A percentile compares a stretch with the other conserved stretches of the same genome.
Conservation (phyloP, 1,140 invertebrate genomes). For the Cylas formicarius region DNA sequence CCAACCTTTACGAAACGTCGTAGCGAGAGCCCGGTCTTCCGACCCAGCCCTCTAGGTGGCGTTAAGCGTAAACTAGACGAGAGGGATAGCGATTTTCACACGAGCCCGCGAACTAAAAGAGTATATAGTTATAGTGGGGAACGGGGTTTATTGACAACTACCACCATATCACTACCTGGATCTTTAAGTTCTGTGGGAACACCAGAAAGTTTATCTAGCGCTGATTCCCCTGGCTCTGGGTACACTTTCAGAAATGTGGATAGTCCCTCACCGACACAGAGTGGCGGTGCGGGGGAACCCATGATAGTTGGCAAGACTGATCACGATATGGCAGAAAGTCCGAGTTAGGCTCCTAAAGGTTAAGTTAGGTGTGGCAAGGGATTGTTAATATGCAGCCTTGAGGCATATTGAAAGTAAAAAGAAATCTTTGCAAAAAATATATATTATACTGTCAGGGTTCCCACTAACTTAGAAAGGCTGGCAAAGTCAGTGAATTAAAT, state of each 20-base stretch:
- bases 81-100: slow-evolving; percentile 40
- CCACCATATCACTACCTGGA: slow-evolving; percentile 37
- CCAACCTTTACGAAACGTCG: slow-evolving; percentile 66
- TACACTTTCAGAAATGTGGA: slow-evolving; percentile 50
- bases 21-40: slow-evolving; percentile 77
- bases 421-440: too few relatives aligned
- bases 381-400: too few relatives aligned
- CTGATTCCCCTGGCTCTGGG: slow-evolving; percentile 48
- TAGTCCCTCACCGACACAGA: slow-evolving; percentile 44
- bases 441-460: too few relatives aligned
- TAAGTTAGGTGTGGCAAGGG: too few relatives aligned
- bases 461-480: too few relatives aligned
- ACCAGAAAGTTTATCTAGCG: slow-evolving; percentile 54
- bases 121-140: slow-evolving; percentile 38
- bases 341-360: slow-evolving; percentile 28
- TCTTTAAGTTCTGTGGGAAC: slow-evolving; percentile 53
- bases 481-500: too few relatives aligned
- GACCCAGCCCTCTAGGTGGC: slow-evolving; percentile 63
- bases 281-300: slow-evolving; percentile 37
- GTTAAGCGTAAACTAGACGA: slow-evolving; percentile 77
- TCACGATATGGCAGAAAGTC: slow-evolving; percentile 40
- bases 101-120: slow-evolving; percentile 51
- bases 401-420: too few relatives aligned
- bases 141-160: slow-evolving; percentile 41
- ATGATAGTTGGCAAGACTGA: slow-evolving; percentile 41